These are phyloP conservation scores for Pseudanteris insignis DNA, from an alignment of 2,888 invertebrate genomes.

Conservation along the genomic window DNA sequence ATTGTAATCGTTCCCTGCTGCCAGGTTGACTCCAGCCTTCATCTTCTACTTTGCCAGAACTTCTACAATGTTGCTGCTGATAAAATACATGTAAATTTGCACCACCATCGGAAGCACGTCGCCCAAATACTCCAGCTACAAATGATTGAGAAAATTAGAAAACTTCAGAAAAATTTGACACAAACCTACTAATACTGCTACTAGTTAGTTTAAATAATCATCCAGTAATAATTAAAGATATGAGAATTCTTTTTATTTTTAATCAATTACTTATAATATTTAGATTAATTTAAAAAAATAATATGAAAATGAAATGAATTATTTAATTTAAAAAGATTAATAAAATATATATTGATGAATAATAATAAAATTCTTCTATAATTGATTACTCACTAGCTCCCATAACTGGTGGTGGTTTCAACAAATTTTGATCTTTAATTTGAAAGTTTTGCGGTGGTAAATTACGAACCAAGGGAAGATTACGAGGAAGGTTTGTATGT, in stretches of 20 bases:
- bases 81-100: slow-evolving; percentile 85
- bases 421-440: slow-evolving; percentile 90
- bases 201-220: too few species aligned
- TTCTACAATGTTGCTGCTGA: slow-evolving; percentile 63
- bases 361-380: too few species aligned
- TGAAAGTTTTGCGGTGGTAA: slow-evolving; percentile 86
- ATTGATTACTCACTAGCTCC: slow-evolving; percentile 79
- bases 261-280: too few species aligned
- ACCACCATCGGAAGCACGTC: slow-evolving; percentile 95
- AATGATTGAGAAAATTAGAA: too few species aligned
- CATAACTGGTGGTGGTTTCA: slow-evolving; percentile 93
- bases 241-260: too few species aligned
- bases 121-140: slow-evolving; percentile 84
- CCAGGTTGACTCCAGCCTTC: slow-evolving; percentile 70
- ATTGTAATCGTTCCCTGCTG: slow-evolving; percentile 70
- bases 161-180: too few species aligned
- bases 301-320: not conserved
- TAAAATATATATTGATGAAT: not conserved
- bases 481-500: slow-evolving; percentile 84
- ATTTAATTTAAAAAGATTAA: not conserved
- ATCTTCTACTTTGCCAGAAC: slow-evolving; percentile 61
- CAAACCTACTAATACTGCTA: too few species aligned
- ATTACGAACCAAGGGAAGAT: slow-evolving; percentile 84
- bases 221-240: too few species aligned
- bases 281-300: too few species aligned